phyloP scores from a whole-genome alignment of 64 coral and sea anemone genomes.

The Montipora foliosa region DNA sequence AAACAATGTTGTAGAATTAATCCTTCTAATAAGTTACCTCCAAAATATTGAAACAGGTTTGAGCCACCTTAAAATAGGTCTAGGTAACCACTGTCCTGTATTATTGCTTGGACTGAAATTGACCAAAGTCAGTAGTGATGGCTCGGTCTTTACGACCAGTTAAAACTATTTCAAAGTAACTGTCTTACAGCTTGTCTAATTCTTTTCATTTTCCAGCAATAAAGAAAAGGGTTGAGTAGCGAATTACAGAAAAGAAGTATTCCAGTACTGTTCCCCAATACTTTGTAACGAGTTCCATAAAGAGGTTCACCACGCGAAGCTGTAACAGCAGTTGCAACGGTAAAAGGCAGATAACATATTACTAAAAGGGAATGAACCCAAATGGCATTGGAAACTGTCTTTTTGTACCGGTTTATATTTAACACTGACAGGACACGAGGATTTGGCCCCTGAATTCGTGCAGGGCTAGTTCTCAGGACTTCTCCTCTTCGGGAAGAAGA shows the following conservation, averaged over 20 bases:
- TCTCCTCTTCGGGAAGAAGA: no score
- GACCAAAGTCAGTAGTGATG: no score
- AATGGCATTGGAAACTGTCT: slow-evolving; percentile 6
- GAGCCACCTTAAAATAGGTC: no score
- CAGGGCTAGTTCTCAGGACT: no score
- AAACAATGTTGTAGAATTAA: no score
- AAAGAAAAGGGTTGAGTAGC: background rate
- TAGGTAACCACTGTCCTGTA: no score
- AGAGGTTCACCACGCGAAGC: background rate
- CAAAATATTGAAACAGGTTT: no score
- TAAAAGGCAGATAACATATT: background rate
- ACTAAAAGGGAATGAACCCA: background rate
- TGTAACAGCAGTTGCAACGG: background rate
- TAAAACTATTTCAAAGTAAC: background rate
- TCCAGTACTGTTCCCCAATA: background rate
- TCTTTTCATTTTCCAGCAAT: background rate
- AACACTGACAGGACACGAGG: background rate
- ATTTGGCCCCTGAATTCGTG: background rate
- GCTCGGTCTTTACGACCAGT: background rate
- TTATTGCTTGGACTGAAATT: no score
- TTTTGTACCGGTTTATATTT: slow-evolving; percentile 2
- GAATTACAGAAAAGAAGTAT: background rate
- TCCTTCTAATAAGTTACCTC: no score
- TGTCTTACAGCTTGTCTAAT: background rate
- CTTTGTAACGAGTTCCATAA: background rate